phyloP scores from a whole-genome alignment of 2,113 vertebrate genomes.

The Potamarius usumacintae region DNA sequence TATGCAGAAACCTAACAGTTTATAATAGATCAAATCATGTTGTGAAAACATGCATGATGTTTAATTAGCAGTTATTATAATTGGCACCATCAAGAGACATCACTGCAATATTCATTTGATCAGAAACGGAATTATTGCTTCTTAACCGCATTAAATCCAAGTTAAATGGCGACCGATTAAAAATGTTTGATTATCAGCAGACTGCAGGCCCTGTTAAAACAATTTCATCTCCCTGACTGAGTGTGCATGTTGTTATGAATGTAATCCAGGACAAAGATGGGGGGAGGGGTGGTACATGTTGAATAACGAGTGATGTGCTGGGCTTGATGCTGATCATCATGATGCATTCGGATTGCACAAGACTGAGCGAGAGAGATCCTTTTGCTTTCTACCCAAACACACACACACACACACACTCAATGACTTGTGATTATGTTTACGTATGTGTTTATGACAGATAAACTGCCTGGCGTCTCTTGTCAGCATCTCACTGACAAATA shows the following conservation, averaged over 20 bases:
- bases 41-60: background rate
- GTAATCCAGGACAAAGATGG: constrained; percentile 7
- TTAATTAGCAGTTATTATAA: constrained; percentile 25
- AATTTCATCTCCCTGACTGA: background rate
- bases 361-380: constrained; percentile 24
- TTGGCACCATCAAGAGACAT: background rate
- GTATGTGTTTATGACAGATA: background rate
- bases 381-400: background rate
- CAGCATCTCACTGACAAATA: constrained; percentile 33
- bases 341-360: constrained; percentile 16
- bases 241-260: background rate
- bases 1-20: constrained; percentile 11
- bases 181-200: background rate
- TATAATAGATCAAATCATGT: background rate
- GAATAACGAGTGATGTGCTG: constrained; percentile 20
- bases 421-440: constrained; percentile 12
- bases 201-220: background rate
- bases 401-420: background rate
- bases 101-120: constrained; percentile 1
- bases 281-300: background rate
- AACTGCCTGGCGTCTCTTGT: background rate
- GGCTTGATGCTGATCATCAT: background rate
- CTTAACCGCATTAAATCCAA: background rate
- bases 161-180: background rate
- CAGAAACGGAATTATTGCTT: background rate